Conservation (phyloP, 2,113 vertebrate species). For the Pangasianodon hypophthalmus region DNA sequence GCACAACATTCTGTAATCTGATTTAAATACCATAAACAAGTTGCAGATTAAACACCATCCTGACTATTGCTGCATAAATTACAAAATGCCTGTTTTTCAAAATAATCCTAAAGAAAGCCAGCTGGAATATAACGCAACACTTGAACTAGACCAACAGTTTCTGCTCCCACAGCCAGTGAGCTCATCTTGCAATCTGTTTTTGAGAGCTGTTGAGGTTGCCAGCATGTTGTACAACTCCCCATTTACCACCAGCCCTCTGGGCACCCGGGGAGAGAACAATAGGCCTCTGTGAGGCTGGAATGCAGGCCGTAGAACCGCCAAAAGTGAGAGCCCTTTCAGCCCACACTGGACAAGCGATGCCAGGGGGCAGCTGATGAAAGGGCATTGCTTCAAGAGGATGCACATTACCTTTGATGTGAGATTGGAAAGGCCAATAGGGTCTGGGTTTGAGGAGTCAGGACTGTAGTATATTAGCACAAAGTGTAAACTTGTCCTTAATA, state of each 20-base stretch:
- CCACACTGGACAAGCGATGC: conserved; percentile 11
- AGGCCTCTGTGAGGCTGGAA: conserved; percentile 55
- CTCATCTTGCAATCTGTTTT: conserved; percentile 35
- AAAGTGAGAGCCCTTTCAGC: conserved; percentile 25
- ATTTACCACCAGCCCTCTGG: conserved; percentile 46
- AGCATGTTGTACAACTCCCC: conserved; percentile 38
- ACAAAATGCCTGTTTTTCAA: neutral
- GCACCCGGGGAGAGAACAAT: conserved; percentile 52
- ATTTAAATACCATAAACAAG: neutral
- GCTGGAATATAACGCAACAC: neutral
- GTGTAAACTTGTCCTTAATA: neutral
- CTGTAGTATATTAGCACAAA: neutral
- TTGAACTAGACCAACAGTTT: neutral
- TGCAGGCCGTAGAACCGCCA: conserved; percentile 37
- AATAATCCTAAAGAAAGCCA: neutral
- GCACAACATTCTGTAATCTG: neutral
- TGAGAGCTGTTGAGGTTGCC: conserved; percentile 36
- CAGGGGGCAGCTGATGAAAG: conserved; percentile 16
- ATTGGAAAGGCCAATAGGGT: neutral
- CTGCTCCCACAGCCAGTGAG: conserved; percentile 5
- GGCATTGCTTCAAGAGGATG: neutral
- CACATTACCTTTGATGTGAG: neutral
- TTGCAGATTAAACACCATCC: neutral
- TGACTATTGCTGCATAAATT: neutral
- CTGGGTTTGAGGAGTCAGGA: neutral